phyloP scores from a whole-genome alignment of 1,140 invertebrate species.

The Drosophila takahashii region DNA sequence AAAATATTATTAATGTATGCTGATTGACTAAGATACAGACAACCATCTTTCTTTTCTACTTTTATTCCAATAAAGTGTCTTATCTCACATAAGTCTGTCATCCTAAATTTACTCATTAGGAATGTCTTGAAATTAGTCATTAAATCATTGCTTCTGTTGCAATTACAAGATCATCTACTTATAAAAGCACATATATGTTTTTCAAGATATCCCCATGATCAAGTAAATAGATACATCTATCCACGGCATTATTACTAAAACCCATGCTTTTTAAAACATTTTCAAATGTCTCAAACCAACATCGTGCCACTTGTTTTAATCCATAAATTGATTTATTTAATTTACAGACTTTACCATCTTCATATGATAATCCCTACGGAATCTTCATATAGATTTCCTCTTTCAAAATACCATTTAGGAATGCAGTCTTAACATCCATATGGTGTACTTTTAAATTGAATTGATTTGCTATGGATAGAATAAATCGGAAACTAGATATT shows the following conservation, averaged over 20 bases:
- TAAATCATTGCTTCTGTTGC: too few relatives aligned
- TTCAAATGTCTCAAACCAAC: too few relatives aligned
- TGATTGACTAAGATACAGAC: constrained; percentile 48
- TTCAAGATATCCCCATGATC: constrained; percentile 46
- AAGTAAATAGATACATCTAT: constrained; percentile 58
- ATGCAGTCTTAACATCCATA: constrained; percentile 8
- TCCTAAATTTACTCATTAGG: constrained; percentile 23
- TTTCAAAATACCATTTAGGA: background rate
- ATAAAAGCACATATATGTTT: constrained; percentile 47
- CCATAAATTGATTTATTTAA: too few relatives aligned
- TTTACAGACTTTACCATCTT: too few relatives aligned
- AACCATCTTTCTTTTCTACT: background rate
- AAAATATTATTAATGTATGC: constrained; percentile 39
- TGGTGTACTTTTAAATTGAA: constrained; percentile 6
- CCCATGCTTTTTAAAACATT: too few relatives aligned
- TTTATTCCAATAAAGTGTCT: constrained; percentile 23
- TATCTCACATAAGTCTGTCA: constrained; percentile 21
- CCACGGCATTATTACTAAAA: too few relatives aligned
- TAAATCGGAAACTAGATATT: background rate
- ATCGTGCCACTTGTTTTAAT: too few relatives aligned
- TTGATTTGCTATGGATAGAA: constrained; percentile 12
- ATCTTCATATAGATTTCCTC: background rate
- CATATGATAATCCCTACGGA: too few relatives aligned
- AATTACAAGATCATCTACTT: too few relatives aligned
- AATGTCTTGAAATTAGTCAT: constrained; percentile 3